Percentiles rank a stretch among this genome's conserved stretches.
phyloP scores from a whole-genome alignment of 2,113 vertebrate genomes.

The Himantopus leucocephalus region DNA sequence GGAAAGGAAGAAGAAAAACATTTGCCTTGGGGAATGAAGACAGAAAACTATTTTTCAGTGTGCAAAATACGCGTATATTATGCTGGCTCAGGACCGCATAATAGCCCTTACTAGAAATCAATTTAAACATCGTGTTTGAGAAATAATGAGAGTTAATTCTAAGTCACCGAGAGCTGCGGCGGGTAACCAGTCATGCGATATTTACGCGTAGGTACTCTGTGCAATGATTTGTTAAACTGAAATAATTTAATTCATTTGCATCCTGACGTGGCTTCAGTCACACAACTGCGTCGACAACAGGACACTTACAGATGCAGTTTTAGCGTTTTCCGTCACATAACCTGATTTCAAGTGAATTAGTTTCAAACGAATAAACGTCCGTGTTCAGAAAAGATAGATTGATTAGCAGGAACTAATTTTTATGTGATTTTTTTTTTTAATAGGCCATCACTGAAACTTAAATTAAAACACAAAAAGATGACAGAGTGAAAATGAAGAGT shows the following conservation, averaged over 20 bases:
- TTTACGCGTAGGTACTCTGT: neutral
- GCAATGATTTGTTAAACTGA: neutral
- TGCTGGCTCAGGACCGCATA: neutral
- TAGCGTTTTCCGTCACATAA: neutral
- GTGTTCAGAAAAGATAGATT: neutral
- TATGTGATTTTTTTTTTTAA: neutral
- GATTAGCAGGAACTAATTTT: neutral
- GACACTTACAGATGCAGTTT: neutral
- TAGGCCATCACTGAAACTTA: neutral
- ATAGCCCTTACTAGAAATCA: neutral
- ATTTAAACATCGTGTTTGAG: neutral
- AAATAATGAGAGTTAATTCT: neutral
- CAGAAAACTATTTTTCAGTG: neutral
- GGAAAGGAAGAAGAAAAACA: too few relatives aligned
- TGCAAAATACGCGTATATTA: neutral
- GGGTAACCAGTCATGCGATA: fast-evolving
- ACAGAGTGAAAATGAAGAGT: neutral
- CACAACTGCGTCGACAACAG: neutral
- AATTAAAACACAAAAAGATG: neutral
- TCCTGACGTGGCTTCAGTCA: neutral
- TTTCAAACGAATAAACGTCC: neutral
- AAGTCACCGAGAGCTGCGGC: neutral
- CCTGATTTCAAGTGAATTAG: neutral
- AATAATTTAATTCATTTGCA: neutral
- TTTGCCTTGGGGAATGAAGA: neutral